These are phyloP conservation scores for Jordanella pulchra DNA, from an alignment of 2,797 vertebrate species.

Conservation along the genomic window DNA sequence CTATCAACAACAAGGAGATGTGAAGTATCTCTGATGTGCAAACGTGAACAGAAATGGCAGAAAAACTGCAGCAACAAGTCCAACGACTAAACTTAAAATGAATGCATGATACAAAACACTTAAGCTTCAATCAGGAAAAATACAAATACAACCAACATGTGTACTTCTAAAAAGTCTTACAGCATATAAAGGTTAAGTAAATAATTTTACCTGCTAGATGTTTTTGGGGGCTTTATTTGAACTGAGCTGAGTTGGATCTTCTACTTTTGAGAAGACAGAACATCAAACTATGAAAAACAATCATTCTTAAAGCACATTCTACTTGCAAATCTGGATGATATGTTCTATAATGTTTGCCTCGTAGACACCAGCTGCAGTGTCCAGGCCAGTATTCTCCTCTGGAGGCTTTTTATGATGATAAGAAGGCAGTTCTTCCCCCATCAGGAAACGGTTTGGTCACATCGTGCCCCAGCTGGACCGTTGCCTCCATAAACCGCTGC, in stretches of 20 bases:
- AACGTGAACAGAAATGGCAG: not conserved
- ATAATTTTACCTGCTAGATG: not conserved
- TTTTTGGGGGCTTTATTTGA: not conserved
- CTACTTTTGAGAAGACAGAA: too few relatives aligned
- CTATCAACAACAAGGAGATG: not conserved
- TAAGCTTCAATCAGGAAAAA: not conserved
- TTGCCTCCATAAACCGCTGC: constrained; percentile 90
- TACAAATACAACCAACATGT: not conserved
- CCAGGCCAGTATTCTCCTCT: constrained; percentile 96
- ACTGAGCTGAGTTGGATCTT: not conserved
- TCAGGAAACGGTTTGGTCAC: constrained; percentile 81
- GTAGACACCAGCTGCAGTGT: constrained; percentile 93
- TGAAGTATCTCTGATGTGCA: not conserved
- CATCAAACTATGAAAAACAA: not conserved
- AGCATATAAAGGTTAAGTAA: not conserved
- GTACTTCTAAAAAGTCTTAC: not conserved
- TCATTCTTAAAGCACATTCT: not conserved
- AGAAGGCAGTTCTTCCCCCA: constrained; percentile 90
- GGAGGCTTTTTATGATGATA: constrained; percentile 98
- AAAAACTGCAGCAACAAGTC: not conserved
- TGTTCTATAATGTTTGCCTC: constrained; percentile 7
- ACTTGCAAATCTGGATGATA: not conserved
- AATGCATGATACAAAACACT: not conserved
- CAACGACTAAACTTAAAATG: not conserved
- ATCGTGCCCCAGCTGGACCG: constrained; percentile 87